Base-by-base conservation (phyloP, 1,140 invertebrate genomes). In the Ceratosolen solmsi region DNA sequence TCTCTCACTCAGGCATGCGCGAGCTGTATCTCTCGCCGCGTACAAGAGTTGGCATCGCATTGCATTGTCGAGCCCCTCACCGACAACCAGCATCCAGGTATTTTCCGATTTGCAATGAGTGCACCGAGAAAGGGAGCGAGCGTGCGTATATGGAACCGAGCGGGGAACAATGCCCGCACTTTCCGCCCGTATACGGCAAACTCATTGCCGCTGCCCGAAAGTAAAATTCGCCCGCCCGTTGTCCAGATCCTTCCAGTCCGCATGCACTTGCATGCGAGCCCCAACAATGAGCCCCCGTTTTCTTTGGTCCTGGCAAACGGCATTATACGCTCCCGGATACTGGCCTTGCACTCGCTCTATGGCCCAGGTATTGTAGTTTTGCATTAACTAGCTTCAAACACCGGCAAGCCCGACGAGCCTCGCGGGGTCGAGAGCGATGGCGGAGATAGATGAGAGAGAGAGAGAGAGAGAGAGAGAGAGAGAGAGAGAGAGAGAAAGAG, bases 281-380 rank as follows among this genome's bases (percentile, higher is more conserved):
- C 20, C 70, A 38, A 80, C 79, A 74, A 73, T 74, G 79, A 65
- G 70, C 79, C 56, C 70, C 70, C 71, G 79, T 73, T 80, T 80
- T 80, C 79, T 80, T 80, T 74, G 41, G 56, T 33, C 41, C 51
- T 0, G 27, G 56, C 13, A 51, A 49, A 33, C 41, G 76, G 60
- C n/a, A 80, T 74, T 80, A 71, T 72, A 70, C 70, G 36, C 70
- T 41, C 46, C 33, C 36, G 36, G 1, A 33, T 68, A 36, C n/a
- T n/a, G 15, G 38, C 20, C n/a, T 20, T 9, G 11, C 58, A 9
- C 15, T 13, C 17, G 60, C 27, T 46, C n/a, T 36, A 25, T 30
- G 22, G 30, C 30, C 7, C 79, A 51, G 79, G 72, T 81, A 81
- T 75, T 75, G 63, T 75, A 81, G 72, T 75, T 75, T n/a, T 75